phyloP scores from a whole-genome alignment of 2,113 vertebrate genomes.

The Catharus fuscescens region DNA sequence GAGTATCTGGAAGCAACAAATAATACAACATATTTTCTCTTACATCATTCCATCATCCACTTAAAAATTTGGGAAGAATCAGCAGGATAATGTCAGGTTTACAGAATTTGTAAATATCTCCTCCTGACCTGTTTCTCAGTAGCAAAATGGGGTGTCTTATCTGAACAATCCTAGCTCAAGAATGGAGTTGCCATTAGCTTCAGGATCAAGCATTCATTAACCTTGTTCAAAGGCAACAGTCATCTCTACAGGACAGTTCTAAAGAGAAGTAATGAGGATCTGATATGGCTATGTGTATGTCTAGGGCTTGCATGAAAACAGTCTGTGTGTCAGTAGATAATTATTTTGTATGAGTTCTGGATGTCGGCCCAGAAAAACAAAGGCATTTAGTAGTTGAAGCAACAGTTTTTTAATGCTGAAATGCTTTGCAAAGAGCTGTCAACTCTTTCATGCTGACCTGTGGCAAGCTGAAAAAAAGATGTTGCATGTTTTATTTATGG shows the following conservation, averaged over 20 bases:
- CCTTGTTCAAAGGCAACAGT: constrained; percentile 37
- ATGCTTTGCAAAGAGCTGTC: constrained; percentile 46
- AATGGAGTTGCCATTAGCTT: background rate
- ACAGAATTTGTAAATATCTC: background rate
- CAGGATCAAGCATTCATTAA: constrained; percentile 20
- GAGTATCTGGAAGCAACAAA: background rate
- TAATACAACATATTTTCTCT: background rate
- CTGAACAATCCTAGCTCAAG: background rate
- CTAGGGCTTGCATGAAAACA: constrained; percentile 6
- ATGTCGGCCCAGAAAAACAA: constrained; percentile 40
- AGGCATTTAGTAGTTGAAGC: background rate
- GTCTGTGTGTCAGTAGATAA: constrained; percentile 32
- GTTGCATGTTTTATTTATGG: constrained; percentile 31
- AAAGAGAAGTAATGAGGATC: constrained; percentile 7
- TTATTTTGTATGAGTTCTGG: constrained; percentile 51
- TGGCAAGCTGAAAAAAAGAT: constrained; percentile 30
- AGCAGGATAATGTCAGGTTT: background rate
- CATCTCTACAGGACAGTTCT: background rate
- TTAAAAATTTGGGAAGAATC: background rate
- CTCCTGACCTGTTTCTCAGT: background rate
- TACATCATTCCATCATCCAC: background rate
- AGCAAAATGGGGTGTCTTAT: background rate
- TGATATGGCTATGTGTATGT: background rate
- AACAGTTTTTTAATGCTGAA: constrained; percentile 16
- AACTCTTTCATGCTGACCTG: constrained; percentile 22